These are phyloP conservation scores for Phylloscopus collybita DNA, from an alignment of 2,797 vertebrate genomes.

Conservation along the genomic window DNA sequence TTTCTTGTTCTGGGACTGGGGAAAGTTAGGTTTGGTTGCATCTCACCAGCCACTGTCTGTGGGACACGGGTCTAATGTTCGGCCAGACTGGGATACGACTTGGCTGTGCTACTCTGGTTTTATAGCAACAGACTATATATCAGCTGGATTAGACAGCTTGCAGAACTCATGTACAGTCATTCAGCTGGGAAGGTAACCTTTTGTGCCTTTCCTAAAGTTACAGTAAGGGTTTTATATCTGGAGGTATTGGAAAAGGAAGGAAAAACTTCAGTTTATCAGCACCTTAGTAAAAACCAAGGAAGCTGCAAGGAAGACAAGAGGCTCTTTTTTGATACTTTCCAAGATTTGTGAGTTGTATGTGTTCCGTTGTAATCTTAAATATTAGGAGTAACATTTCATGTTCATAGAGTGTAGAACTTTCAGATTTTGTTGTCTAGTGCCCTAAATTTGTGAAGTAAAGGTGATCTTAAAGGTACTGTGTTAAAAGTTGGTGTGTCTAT, in stretches of 20 bases:
- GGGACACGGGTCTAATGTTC: not conserved
- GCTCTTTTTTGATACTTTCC: not conserved
- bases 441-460: not conserved
- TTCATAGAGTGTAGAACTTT: not conserved
- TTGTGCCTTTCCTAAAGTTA: not conserved
- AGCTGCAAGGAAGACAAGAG: not conserved
- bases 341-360: not conserved
- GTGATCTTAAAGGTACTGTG: not conserved
- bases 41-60: not conserved
- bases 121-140: not conserved
- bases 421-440: not conserved
- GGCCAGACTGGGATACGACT: not conserved
- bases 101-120: not conserved
- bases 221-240: not conserved
- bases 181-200: not conserved
- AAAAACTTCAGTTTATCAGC: not conserved
- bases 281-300: not conserved
- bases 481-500: not conserved
- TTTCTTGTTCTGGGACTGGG: not conserved
- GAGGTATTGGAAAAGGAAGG: not conserved
- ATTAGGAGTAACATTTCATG: not conserved
- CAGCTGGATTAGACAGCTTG: not conserved
- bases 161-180: fast-evolving
- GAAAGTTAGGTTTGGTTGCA: not conserved
- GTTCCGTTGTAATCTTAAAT: not conserved